phyloP scores from a whole-genome alignment of 2,113 vertebrate genomes.

The Antidorcas marsupialis region DNA sequence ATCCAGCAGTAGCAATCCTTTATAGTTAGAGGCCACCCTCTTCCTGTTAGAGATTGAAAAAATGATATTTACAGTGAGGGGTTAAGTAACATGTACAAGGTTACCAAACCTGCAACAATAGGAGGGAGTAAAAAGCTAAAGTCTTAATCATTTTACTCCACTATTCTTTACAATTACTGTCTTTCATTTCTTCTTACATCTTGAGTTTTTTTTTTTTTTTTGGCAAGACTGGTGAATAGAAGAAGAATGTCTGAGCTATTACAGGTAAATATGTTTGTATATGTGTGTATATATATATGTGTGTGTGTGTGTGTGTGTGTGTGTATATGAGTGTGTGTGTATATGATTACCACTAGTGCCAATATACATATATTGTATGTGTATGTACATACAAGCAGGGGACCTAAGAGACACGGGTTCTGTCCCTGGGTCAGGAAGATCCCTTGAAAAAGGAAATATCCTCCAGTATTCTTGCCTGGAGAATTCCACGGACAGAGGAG shows the following conservation, averaged over 20 bases:
- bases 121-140: background rate
- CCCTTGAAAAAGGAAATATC: background rate
- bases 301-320: no score
- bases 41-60: background rate
- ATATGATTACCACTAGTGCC: background rate
- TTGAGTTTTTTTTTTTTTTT: background rate
- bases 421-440: background rate
- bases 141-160: background rate
- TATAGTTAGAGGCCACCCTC: background rate
- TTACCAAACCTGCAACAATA: background rate
- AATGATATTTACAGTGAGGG: background rate
- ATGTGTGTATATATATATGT: background rate
- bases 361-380: background rate
- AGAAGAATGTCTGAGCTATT: background rate
- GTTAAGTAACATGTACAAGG: background rate
- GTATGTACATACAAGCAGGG: background rate
- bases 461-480: background rate
- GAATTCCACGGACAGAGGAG: background rate
- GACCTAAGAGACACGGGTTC: background rate
- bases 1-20: background rate
- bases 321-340: accelerated
- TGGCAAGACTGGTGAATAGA: background rate
- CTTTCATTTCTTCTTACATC: background rate
- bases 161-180: background rate
- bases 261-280: background rate